phyloP scores from a whole-genome alignment of 2,888 invertebrate genomes.

The Patella caerulea region DNA sequence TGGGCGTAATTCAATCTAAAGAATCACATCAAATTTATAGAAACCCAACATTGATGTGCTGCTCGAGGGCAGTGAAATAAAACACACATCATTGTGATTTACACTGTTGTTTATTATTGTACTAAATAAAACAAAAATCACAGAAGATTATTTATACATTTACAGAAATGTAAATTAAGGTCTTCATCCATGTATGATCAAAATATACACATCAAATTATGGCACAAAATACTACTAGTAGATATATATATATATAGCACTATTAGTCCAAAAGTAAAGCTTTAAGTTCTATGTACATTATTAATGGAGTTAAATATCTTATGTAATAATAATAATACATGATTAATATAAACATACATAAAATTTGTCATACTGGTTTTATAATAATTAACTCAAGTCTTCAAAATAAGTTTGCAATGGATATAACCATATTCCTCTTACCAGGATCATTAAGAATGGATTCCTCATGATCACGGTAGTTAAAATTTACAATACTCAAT shows the following conservation, averaged over 20 bases:
- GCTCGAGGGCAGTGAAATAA: background rate
- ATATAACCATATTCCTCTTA: no score
- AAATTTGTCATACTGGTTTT: no score
- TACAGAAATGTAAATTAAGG: background rate
- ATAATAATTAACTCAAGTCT: no score
- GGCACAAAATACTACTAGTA: background rate
- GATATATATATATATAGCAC: background rate
- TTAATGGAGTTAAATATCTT: background rate
- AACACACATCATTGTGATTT: background rate
- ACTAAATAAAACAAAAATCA: slow-evolving; percentile 12
- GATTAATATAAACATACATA: background rate
- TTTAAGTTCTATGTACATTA: background rate
- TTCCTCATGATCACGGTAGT: no score
- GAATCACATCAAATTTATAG: no score
- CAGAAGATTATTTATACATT: background rate
- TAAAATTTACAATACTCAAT: no score
- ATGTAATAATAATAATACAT: background rate
- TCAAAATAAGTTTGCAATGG: no score
- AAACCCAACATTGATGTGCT: no score
- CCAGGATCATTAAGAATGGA: no score
- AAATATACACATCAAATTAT: background rate
- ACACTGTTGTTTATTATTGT: background rate
- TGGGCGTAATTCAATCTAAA: no score
- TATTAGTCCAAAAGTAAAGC: background rate
- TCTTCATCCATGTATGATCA: slow-evolving; percentile 4